A percentile compares a stretch with the other conserved stretches of the same genome.
Evolutionary conservation across 2,797 vertebrate species (phyloP).

Genomic region (Lagodon rhomboides): DNA sequence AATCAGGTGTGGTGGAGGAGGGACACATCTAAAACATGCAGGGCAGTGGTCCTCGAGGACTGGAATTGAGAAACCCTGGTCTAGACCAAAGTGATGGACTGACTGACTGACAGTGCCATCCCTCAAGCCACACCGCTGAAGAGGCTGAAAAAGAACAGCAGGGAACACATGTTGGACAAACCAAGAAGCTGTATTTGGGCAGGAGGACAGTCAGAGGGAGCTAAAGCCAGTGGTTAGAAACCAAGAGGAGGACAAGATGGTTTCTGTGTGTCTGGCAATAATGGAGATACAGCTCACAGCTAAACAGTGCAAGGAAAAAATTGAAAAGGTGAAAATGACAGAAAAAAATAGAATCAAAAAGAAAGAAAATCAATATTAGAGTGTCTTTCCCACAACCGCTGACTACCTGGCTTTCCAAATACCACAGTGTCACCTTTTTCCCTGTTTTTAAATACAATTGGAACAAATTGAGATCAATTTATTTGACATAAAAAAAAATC

Average conservation of each 20-base stretch:
- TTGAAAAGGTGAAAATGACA: background rate
- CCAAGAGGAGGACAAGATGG: background rate
- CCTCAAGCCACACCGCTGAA: background rate
- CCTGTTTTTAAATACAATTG: too few relatives aligned
- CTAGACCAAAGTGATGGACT: background rate
- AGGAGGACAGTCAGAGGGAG: background rate
- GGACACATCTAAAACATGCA: too few relatives aligned
- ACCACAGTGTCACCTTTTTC: background rate
- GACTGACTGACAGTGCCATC: background rate
- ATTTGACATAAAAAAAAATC: too few relatives aligned
- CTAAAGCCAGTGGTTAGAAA: background rate
- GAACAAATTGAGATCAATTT: too few relatives aligned
- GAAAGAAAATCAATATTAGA: slow-evolving; percentile 1
- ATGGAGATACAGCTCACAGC: background rate
- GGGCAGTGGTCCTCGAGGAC: too few relatives aligned
- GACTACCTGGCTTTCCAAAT: background rate
- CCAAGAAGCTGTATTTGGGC: background rate
- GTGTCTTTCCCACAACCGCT: background rate
- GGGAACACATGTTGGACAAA: background rate
- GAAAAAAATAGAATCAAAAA: slow-evolving; percentile 2
- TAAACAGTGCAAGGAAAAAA: background rate
- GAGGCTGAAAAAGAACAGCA: background rate
- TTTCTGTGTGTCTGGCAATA: background rate
- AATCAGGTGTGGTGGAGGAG: too few relatives aligned
- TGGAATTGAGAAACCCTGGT: too few relatives aligned